Conservation (phyloP, 2,888 invertebrate species). For the Agriopis aurantiaria region DNA sequence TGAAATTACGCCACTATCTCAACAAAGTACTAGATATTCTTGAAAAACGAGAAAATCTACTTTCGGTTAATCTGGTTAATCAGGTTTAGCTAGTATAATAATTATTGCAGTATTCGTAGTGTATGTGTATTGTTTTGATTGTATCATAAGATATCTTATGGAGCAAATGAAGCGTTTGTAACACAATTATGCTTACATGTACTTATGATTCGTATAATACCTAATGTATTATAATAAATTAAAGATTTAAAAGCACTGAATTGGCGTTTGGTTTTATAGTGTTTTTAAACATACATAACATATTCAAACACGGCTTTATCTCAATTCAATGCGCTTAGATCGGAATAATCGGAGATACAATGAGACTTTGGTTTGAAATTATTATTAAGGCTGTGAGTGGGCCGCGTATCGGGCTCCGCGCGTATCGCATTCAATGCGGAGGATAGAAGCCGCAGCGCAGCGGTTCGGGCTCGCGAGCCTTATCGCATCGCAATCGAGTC, state of each 20-base stretch:
- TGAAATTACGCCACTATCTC: conserved; percentile 66
- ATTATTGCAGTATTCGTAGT: conserved; percentile 57
- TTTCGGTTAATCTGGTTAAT: conserved; percentile 69
- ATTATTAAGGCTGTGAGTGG: conserved; percentile 78
- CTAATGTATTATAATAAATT: conserved; percentile 28
- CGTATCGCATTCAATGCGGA: conserved; percentile 77
- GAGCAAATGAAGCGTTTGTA: background rate
- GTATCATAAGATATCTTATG: conserved; percentile 38
- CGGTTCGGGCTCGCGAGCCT: conserved; percentile 73
- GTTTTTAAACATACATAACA: conserved; percentile 43
- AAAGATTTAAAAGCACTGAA: conserved; percentile 26
- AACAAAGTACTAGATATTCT: conserved; percentile 67
- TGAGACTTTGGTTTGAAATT: conserved; percentile 82
- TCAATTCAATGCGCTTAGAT: conserved; percentile 79
- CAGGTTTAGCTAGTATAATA: conserved; percentile 63
- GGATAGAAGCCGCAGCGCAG: conserved; percentile 20
- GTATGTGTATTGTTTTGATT: conserved; percentile 60
- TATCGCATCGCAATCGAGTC: conserved; percentile 84
- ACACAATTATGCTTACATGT: background rate
- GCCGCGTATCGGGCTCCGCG: conserved; percentile 42
- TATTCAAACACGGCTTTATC: conserved; percentile 72
- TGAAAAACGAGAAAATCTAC: conserved; percentile 76
- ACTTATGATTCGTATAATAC: conserved; percentile 2
- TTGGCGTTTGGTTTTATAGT: conserved; percentile 35
- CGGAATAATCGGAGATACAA: conserved; percentile 82